phyloP scores from a whole-genome alignment of 2,888 invertebrate genomes.

The Drosophila subquinaria region DNA sequence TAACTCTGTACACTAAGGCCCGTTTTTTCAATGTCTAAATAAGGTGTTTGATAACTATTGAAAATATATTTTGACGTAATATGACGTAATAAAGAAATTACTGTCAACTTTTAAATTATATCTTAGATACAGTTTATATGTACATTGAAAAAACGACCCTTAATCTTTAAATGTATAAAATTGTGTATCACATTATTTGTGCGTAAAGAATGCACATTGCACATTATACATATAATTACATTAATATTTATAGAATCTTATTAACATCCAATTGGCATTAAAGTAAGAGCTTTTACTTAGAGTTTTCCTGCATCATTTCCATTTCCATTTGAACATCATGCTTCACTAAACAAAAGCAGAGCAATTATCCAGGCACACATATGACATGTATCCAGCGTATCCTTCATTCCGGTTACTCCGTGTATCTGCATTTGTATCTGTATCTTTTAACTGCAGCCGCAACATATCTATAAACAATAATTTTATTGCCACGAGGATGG shows the following conservation, averaged over 20 bases:
- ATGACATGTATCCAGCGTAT: slow-evolving; percentile 51
- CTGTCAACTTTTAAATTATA: too few species aligned
- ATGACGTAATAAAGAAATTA: too few species aligned
- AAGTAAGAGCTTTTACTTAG: slow-evolving; percentile 6
- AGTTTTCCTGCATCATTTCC: neutral
- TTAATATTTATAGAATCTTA: neutral
- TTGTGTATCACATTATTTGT: too few species aligned
- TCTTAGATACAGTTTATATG: too few species aligned
- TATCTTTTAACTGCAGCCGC: slow-evolving; percentile 76
- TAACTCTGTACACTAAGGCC: too few species aligned
- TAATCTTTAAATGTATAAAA: too few species aligned
- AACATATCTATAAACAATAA: slow-evolving; percentile 77
- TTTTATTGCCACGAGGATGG: slow-evolving; percentile 61
- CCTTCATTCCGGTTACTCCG: neutral
- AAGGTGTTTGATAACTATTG: too few species aligned
- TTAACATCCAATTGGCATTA: neutral
- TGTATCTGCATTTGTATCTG: slow-evolving; percentile 2
- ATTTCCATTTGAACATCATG: slow-evolving; percentile 42
- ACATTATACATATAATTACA: neutral
- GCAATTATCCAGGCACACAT: slow-evolving; percentile 59
- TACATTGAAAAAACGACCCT: too few species aligned
- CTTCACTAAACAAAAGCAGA: slow-evolving; percentile 53
- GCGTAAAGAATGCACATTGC: neutral
- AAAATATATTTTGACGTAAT: too few species aligned
- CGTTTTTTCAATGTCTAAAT: too few species aligned